These are phyloP conservation scores for Bergia sp. DNA, from an alignment of 92 coral and sea anemone genomes.

Conservation along the genomic window DNA sequence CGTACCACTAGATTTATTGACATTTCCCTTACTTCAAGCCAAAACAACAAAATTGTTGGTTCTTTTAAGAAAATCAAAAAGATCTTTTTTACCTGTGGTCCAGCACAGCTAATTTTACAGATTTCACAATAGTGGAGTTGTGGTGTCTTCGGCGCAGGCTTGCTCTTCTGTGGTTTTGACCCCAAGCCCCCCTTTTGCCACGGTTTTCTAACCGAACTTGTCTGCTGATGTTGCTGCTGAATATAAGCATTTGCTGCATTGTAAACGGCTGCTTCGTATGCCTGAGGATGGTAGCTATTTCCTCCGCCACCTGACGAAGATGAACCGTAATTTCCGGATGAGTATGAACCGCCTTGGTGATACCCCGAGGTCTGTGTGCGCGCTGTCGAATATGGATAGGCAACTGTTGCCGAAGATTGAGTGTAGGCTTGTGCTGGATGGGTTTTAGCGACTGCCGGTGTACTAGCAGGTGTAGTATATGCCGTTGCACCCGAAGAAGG, in stretches of 20 bases:
- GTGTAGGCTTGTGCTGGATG: slow-evolving; percentile 87
- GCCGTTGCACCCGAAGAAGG: slow-evolving; percentile 82
- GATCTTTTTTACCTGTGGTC: slow-evolving; percentile 80
- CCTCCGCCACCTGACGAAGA: slow-evolving; percentile 66
- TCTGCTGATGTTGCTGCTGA: slow-evolving; percentile 91
- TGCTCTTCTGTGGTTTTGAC: slow-evolving; percentile 72
- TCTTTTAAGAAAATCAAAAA: background rate
- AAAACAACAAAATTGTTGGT: background rate
- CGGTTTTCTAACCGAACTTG: slow-evolving; percentile 71
- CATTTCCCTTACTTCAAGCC: background rate
- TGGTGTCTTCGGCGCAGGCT: slow-evolving; percentile 91
- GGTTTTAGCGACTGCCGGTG: slow-evolving; percentile 81
- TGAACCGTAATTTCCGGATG: slow-evolving; percentile 83
- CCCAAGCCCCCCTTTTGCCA: slow-evolving; percentile 79
- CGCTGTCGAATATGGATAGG: slow-evolving; percentile 91
- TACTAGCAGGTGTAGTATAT: slow-evolving; percentile 83
- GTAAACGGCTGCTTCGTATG: slow-evolving; percentile 98
- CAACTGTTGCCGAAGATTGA: slow-evolving; percentile 82
- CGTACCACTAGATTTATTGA: background rate
- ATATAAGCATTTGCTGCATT: slow-evolving; percentile 97
- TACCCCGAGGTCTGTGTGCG: slow-evolving; percentile 83
- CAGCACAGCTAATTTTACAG: slow-evolving; percentile 98
- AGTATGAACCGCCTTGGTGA: slow-evolving; percentile 82
- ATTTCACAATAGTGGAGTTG: slow-evolving; percentile 98
- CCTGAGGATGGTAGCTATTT: slow-evolving; percentile 89